phyloP scores from a whole-genome alignment of 2,113 vertebrate genomes.

The Recurvirostra avosetta region DNA sequence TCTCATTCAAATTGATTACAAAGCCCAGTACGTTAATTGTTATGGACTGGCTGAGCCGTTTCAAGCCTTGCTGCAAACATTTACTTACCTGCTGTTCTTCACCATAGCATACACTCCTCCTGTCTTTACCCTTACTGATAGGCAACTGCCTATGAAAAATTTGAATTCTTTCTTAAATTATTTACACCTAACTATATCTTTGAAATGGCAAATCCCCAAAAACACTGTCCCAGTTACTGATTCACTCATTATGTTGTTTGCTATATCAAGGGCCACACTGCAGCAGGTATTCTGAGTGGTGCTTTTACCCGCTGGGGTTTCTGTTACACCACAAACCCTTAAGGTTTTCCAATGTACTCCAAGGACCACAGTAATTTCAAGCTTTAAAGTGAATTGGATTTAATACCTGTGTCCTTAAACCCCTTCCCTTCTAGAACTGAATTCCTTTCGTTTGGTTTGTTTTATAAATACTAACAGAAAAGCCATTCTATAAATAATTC shows the following conservation, averaged over 20 bases:
- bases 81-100: not conserved
- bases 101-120: not conserved
- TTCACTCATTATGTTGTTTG: not conserved
- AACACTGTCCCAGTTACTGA: not conserved
- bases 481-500: not conserved
- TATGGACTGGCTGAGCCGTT: not conserved
- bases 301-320: not conserved
- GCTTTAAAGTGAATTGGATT: not conserved
- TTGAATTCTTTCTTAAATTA: not conserved
- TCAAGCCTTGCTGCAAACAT: not conserved
- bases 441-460: not conserved
- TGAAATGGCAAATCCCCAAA: not conserved
- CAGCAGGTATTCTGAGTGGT: not conserved
- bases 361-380: not conserved
- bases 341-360: not conserved
- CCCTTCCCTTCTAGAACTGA: not conserved
- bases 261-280: not conserved
- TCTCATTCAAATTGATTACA: not conserved
- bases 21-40: fast-evolving
- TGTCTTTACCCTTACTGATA: not conserved
- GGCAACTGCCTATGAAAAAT: not conserved
- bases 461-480: not conserved
- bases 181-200: not conserved
- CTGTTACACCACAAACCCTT: not conserved
- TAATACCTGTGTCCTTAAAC: not conserved